phyloP scores from a whole-genome alignment of 2,797 vertebrate species.

The Bradypodion ventrale region DNA sequence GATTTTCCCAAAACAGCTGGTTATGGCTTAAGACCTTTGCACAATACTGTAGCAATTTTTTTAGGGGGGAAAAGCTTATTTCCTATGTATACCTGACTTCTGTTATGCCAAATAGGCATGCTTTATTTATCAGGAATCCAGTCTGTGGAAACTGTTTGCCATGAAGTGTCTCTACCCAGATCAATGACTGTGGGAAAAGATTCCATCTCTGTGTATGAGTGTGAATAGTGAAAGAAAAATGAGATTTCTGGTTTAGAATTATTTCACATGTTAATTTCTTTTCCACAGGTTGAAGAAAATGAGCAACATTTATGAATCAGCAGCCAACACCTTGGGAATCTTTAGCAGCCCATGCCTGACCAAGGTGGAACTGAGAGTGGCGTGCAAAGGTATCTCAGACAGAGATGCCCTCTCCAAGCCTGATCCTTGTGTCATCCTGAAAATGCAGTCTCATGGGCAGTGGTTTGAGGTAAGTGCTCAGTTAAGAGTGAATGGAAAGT shows the following conservation, averaged over 20 bases:
- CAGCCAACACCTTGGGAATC: conserved; percentile 96
- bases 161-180: neutral
- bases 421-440: conserved; percentile 96
- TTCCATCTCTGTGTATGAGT: neutral
- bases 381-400: conserved; percentile 95
- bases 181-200: neutral
- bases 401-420: conserved; percentile 97
- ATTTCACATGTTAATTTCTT: conserved; percentile 24
- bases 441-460: conserved; percentile 98
- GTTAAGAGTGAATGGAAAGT: neutral
- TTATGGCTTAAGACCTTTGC: too few relatives aligned
- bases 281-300: conserved; percentile 82
- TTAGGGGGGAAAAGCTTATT: too few relatives aligned
- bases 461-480: conserved; percentile 93
- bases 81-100: neutral
- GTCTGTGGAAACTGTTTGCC: neutral
- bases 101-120: neutral
- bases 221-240: neutral
- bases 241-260: rapidly evolving
- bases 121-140: neutral
- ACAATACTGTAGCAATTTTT: too few relatives aligned
- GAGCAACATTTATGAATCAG: conserved; percentile 99
- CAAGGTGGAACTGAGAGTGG: conserved; percentile 96
- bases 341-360: conserved; percentile 97
- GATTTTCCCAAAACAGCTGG: too few relatives aligned